Conservation (phyloP, 1,140 invertebrate genomes). For the Trachymyrmex septentrionalis region DNA sequence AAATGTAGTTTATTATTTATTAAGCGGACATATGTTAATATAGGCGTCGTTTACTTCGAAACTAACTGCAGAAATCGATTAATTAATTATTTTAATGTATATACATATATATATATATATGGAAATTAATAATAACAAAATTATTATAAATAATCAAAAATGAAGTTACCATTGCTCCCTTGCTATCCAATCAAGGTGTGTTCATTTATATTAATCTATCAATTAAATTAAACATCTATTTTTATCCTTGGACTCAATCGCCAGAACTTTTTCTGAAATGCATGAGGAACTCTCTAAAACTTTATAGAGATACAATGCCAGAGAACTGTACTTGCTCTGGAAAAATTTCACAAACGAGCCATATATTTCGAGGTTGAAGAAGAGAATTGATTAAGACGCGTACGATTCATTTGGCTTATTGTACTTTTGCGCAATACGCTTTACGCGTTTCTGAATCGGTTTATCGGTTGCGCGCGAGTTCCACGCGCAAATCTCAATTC, state of each 20-base stretch:
- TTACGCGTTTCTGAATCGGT: slow-evolving; percentile 10
- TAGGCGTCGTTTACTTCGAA: no score
- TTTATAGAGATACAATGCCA: background rate
- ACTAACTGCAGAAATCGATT: no score
- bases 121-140: no score
- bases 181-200: no score
- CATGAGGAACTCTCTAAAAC: background rate
- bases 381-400: slow-evolving; percentile 19
- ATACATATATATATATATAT: no score
- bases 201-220: no score
- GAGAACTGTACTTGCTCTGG: background rate
- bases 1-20: no score
- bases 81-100: no score
- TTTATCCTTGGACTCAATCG: background rate
- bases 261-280: background rate
- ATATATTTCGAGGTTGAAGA: background rate
- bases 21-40: no score
- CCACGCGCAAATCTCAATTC: slow-evolving; percentile 4
- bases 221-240: background rate
- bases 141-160: no score
- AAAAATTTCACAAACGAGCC: background rate
- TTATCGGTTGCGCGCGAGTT: background rate
- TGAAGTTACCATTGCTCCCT: no score
- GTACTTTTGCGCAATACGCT: slow-evolving; percentile 5
- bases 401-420: slow-evolving; percentile 8